Evolutionary conservation across 2,888 invertebrate species (phyloP).

Genomic region (Suillia variegata): DNA sequence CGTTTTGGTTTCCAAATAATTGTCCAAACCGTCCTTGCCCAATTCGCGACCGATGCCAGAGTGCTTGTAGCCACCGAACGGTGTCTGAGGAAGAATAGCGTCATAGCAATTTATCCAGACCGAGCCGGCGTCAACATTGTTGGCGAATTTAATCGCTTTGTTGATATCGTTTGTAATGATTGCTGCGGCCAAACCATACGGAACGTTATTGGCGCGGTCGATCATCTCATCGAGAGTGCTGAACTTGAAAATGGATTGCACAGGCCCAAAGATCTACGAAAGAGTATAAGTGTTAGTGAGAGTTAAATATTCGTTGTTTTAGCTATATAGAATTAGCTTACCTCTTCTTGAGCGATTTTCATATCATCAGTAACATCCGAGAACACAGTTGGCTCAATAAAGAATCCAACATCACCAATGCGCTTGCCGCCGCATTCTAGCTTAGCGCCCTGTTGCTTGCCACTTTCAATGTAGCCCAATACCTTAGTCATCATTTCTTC

Average conservation of each 20-base stretch:
- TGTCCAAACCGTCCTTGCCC: slow-evolving; percentile 78
- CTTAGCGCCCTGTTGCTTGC: slow-evolving; percentile 80
- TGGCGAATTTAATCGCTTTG: slow-evolving; percentile 75
- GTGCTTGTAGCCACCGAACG: slow-evolving; percentile 88
- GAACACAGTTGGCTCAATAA: slow-evolving; percentile 78
- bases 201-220: slow-evolving; percentile 79
- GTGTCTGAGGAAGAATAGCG: slow-evolving; percentile 68
- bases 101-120: slow-evolving; percentile 72
- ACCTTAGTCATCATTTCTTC: slow-evolving; percentile 77
- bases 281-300: too few relatives aligned
- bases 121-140: slow-evolving; percentile 78
- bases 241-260: slow-evolving; percentile 84
- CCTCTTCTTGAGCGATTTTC: slow-evolving; percentile 79
- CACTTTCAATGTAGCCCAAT: slow-evolving; percentile 74
- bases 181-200: slow-evolving; percentile 82
- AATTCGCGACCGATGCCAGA: slow-evolving; percentile 86
- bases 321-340: too few relatives aligned
- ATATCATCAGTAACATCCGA: slow-evolving; percentile 78
- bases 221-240: slow-evolving; percentile 74
- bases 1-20: slow-evolving; percentile 80
- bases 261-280: slow-evolving; percentile 85
- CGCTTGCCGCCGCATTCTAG: slow-evolving; percentile 77
- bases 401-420: slow-evolving; percentile 73
- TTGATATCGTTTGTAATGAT: slow-evolving; percentile 81
- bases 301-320: background rate